These are phyloP conservation scores for Tipula helvola DNA, from an alignment of 2,888 invertebrate species.

Conservation along the genomic window DNA sequence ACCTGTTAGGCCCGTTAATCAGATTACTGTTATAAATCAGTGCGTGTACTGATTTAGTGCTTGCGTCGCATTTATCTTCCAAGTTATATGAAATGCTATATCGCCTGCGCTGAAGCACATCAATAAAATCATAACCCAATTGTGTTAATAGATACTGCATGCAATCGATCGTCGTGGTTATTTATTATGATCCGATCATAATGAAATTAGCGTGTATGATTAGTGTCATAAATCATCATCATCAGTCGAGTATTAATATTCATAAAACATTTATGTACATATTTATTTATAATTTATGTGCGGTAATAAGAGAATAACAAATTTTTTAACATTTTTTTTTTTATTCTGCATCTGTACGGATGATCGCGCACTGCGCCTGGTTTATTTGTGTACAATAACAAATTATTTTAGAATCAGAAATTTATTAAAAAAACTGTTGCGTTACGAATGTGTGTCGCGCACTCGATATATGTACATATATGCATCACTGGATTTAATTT, in stretches of 20 bases:
- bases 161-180: not conserved
- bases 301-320: not conserved
- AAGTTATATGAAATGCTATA: not conserved
- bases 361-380: not conserved
- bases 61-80: too few species aligned
- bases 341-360: not conserved
- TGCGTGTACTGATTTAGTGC: too few species aligned
- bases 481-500: not conserved
- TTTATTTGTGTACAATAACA: not conserved
- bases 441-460: not conserved
- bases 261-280: not conserved
- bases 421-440: not conserved
- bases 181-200: not conserved
- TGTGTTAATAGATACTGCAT: not conserved
- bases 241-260: not conserved
- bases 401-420: not conserved
- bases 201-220: not conserved
- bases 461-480: not conserved
- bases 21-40: too few species aligned
- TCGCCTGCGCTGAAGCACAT: not conserved
- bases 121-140: not conserved
- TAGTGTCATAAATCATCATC: not conserved
- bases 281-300: not conserved
- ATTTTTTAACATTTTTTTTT: not conserved
- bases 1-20: too few species aligned